Evolutionary conservation across 2,888 invertebrate genomes (phyloP).

Genomic region (Lasioglossum marginatum): DNA sequence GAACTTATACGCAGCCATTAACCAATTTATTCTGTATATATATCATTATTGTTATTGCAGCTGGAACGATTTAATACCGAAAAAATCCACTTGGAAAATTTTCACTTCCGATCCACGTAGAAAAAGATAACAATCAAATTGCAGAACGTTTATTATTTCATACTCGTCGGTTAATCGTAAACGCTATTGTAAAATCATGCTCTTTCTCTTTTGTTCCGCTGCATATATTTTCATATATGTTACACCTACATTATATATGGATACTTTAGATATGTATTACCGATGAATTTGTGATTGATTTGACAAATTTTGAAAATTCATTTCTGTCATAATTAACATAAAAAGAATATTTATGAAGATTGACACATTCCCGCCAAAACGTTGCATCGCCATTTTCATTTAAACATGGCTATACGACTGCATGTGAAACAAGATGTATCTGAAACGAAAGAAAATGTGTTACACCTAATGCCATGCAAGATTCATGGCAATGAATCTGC

Average conservation of each 20-base stretch:
- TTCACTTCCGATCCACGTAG: not conserved
- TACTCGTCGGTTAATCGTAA: not conserved
- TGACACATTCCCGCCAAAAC: constrained; percentile 43
- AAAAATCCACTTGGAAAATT: not conserved
- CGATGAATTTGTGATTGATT: not conserved
- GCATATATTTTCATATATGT: not conserved
- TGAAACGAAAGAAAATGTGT: constrained; percentile 79
- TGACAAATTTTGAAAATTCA: not conserved
- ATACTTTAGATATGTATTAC: not conserved
- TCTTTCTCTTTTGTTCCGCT: not conserved
- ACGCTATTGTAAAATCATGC: not conserved
- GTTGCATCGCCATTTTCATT: constrained; percentile 29
- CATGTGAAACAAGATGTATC: constrained; percentile 85
- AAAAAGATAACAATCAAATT: not conserved
- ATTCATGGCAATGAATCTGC: constrained; percentile 89
- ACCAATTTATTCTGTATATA: not conserved
- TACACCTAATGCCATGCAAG: constrained; percentile 91
- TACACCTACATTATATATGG: not conserved
- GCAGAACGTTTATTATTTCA: not conserved
- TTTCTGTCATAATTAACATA: constrained; percentile 33
- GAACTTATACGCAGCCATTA: not conserved
- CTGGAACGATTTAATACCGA: not conserved
- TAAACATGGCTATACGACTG: constrained; percentile 86
- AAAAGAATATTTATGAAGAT: constrained; percentile 1
- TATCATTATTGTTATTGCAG: not conserved